A percentile compares a stretch with the other conserved stretches of the same genome.
phyloP scores from a whole-genome alignment of 1,140 invertebrate genomes.

The Olivierus martensii region DNA sequence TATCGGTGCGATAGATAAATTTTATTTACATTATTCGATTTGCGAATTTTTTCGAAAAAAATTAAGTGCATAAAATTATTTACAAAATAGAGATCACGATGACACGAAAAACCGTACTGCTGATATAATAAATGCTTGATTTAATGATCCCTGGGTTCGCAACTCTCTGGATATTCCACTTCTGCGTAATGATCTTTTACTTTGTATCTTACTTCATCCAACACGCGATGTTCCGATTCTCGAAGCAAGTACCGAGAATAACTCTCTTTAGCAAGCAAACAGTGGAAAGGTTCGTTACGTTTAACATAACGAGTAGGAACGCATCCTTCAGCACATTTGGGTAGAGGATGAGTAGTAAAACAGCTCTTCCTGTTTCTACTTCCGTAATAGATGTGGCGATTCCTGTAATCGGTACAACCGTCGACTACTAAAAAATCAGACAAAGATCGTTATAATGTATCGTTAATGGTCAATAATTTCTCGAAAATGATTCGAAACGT shows the following conservation, averaged over 20 bases:
- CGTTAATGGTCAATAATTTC: no score
- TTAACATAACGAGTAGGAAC: background rate
- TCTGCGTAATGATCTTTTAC: slow-evolving; percentile 6
- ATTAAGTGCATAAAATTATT: no score
- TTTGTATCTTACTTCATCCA: slow-evolving; percentile 10
- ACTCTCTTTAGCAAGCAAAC: slow-evolving; percentile 9
- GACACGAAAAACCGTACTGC: no score
- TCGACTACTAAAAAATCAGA: no score
- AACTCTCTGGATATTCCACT: slow-evolving; percentile 9
- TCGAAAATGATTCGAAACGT: no score
- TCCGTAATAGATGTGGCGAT: background rate
- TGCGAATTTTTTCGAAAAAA: no score
- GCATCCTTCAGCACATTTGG: slow-evolving; percentile 6
- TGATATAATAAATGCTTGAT: background rate
- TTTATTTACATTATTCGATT: no score
- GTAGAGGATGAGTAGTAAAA: slow-evolving; percentile 7
- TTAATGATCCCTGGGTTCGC: background rate
- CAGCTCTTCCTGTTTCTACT: background rate
- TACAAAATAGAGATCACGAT: no score
- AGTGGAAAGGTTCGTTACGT: slow-evolving; percentile 7
- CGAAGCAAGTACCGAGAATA: slow-evolving; percentile 2
- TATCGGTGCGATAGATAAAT: no score
- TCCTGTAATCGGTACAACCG: no score
- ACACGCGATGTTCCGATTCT: background rate
- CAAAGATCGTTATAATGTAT: no score